phyloP scores from a whole-genome alignment of 2,888 invertebrate genomes.

The Synanthedon formicaeformis region DNA sequence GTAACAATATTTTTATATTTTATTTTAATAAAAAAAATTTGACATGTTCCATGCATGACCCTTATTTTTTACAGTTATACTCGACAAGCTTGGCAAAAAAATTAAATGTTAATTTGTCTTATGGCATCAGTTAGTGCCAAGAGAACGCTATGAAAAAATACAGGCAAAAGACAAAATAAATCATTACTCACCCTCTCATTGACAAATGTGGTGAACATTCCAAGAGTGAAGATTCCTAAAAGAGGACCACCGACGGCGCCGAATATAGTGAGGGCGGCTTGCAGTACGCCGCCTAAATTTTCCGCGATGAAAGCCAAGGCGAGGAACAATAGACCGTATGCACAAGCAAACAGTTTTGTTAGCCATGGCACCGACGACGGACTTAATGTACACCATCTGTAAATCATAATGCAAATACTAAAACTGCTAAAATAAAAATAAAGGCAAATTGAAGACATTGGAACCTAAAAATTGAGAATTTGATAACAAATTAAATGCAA shows the following conservation, averaged over 20 bases:
- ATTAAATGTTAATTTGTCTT: too few species aligned
- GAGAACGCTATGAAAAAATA: too few species aligned
- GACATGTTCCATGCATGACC: too few species aligned
- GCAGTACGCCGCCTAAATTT: constrained; percentile 86
- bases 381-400: constrained; percentile 43
- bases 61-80: too few species aligned
- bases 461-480: too few species aligned
- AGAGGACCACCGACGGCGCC: constrained; percentile 90
- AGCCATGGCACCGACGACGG: constrained; percentile 55
- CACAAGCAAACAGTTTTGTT: constrained; percentile 77
- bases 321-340: constrained; percentile 81
- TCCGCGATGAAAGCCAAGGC: constrained; percentile 87
- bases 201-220: constrained; percentile 82
- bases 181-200: constrained; percentile 73
- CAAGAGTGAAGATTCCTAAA: constrained; percentile 86
- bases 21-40: too few species aligned
- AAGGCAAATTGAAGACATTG: too few species aligned
- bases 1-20: too few species aligned
- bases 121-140: too few species aligned
- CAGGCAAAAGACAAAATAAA: too few species aligned
- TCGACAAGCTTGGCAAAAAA: too few species aligned
- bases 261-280: constrained; percentile 87
- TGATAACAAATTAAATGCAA: too few species aligned
- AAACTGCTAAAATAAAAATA: neutral
- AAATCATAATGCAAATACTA: neutral